A percentile compares a stretch with the other conserved stretches of the same genome.
phyloP scores from a whole-genome alignment of 1,140 invertebrate species.

The Nomia melanderi region DNA sequence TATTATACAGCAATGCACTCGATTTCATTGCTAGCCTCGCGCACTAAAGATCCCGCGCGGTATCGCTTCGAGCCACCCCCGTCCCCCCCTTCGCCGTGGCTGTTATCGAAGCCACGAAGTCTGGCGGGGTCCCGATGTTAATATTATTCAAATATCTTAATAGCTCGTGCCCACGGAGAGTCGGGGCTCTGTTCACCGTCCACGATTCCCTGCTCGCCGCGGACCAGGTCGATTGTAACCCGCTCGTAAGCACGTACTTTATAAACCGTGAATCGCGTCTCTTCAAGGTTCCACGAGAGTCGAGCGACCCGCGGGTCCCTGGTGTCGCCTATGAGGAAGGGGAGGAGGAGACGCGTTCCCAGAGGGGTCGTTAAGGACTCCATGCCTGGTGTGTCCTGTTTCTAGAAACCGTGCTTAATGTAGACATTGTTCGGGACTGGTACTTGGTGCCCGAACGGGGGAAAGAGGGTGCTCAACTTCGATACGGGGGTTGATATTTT shows the following conservation, averaged over 20 bases:
- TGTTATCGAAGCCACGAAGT: conserved; percentile 54
- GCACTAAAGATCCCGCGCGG: conserved; percentile 62
- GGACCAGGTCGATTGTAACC: conserved; percentile 40
- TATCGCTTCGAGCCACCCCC: conserved; percentile 28
- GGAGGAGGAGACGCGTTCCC: conserved; percentile 29
- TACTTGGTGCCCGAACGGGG: background rate
- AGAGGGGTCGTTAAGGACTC: conserved; percentile 42
- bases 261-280: conserved; percentile 57
- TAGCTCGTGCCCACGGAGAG: conserved; percentile 51
- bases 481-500: background rate
- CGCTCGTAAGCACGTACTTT: conserved; percentile 62
- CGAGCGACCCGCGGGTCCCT: conserved; percentile 42
- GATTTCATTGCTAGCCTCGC: background rate
- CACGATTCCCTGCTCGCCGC: background rate
- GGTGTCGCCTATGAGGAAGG: background rate
- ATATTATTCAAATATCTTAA: conserved; percentile 74
- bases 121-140: conserved; percentile 37
- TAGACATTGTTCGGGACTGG: conserved; percentile 59
- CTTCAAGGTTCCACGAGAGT: conserved; percentile 9
- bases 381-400: conserved; percentile 39
- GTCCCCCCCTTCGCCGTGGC: background rate
- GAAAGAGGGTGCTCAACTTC: conserved; percentile 55
- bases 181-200: background rate
- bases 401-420: conserved; percentile 59
- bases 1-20: too few species aligned